Evolutionary conservation across 2,888 invertebrate species (phyloP), one percentile per base, ranked within the genome.

Genomic region (Himalopsyche anomala): DNA sequence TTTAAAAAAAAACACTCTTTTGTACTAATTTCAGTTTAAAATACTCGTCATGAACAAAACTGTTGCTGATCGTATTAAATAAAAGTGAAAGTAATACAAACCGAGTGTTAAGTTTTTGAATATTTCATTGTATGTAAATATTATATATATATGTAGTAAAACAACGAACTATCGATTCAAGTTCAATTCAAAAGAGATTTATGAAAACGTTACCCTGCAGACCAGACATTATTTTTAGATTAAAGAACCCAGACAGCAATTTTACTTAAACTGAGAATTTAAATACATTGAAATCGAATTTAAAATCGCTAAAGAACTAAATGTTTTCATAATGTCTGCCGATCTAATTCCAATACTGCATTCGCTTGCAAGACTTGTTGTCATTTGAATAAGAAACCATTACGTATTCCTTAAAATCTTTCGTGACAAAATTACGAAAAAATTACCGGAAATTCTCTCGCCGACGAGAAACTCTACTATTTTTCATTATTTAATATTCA

Each of bases 401-500:
- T 74, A 28, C 38, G 74, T 36, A 36, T 74, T 74, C 36, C 36
- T 74, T 74, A 74, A 74, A 74, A 74, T 36, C 74, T 36, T 74
- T 36, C 74, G 74, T 74, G 74, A 74, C 74, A 74, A 36, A 74
- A 74, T 74, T 74, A 74, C 74, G 15, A 74, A 74, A 74, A 74
- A 74, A 74, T 74, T 74, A 74, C 74, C 74, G 74, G 74, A 74
- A 74, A 38, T 15, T 74, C 36, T 5, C 8, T 28, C 74, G 74
- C 74, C 15, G 12, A 74, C 9, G 38, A 15, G n/a, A 74, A 74
- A 74, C 74, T 74, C 74, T 74, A 38, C 74, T 74, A 74, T 74
- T 74, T 74, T 74, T 74, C 74, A 74, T 74, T 74, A 74, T 74
- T 74, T 74, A 74, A 74, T 74, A 74, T 74, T 74, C 74, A 74